phyloP scores from a whole-genome alignment of 2,888 invertebrate genomes.

The Ormyrus pomaceus region DNA sequence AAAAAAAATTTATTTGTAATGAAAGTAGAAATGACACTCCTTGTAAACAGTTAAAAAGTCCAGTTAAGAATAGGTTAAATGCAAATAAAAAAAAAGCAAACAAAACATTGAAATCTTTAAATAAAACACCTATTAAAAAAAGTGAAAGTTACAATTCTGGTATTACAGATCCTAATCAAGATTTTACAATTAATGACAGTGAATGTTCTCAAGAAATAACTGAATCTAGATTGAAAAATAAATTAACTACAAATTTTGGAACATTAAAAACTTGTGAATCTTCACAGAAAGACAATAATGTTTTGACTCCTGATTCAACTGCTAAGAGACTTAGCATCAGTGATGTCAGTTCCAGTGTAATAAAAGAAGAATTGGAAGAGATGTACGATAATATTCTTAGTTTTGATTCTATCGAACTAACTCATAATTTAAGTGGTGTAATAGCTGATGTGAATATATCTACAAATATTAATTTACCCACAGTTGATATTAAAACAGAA shows the following conservation, averaged over 20 bases:
- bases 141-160: neutral
- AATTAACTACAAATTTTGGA: conserved; percentile 1
- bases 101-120: neutral
- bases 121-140: neutral
- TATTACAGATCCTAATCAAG: neutral
- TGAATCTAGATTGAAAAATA: conserved; percentile 32
- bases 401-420: conserved; percentile 26
- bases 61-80: neutral
- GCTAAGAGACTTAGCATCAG: neutral
- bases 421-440: conserved; percentile 31
- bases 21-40: too few relatives aligned
- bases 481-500: neutral
- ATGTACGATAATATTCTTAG: conserved; percentile 14
- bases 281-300: neutral
- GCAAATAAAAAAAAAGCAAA: neutral
- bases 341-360: conserved; percentile 3
- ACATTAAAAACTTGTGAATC: neutral
- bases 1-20: too few relatives aligned
- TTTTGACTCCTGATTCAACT: neutral
- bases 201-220: conserved; percentile 40
- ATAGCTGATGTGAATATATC: neutral
- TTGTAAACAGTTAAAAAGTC: too few relatives aligned
- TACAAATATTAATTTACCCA: conserved; percentile 1
- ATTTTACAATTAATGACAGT: conserved; percentile 29
- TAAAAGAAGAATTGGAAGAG: conserved; percentile 43